phyloP scores from a whole-genome alignment of 1,140 invertebrate species.

The Halesus radiatus region DNA sequence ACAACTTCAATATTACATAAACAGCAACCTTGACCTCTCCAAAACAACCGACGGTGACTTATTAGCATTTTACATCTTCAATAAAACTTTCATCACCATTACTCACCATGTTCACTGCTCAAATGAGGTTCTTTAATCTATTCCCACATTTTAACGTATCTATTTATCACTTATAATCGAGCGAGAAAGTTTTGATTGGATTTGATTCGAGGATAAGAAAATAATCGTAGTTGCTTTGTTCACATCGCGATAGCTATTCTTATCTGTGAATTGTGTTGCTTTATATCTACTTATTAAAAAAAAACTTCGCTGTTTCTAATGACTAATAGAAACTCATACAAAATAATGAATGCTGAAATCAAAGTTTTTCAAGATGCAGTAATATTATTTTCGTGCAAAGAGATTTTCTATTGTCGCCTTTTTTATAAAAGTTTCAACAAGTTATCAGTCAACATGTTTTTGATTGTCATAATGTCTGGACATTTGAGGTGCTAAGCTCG shows the following conservation, averaged over 20 bases:
- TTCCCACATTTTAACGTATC: background rate
- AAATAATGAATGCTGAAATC: no score
- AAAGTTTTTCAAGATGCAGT: no score
- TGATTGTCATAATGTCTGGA: no score
- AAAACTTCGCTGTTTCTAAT: no score
- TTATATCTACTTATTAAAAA: no score
- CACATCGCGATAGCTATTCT: background rate
- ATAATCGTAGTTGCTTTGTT: background rate
- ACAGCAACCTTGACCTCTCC: background rate
- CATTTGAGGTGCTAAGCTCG: background rate
- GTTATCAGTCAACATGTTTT: no score
- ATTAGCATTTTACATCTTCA: background rate
- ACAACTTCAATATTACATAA: background rate
- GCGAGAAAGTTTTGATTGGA: background rate
- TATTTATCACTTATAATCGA: background rate
- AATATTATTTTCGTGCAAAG: no score
- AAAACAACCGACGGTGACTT: background rate
- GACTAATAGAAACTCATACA: no score
- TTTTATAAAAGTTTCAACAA: no score
- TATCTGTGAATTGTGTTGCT: background rate
- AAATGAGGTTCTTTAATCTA: background rate
- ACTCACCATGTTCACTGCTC: background rate
- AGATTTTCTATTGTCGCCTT: no score
- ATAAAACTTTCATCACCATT: slow-evolving; percentile 15
- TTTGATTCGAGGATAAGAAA: background rate